Base-by-base conservation (phyloP, 2,113 vertebrate species). In the Sinocyclocheilus anophthalmus region DNA sequence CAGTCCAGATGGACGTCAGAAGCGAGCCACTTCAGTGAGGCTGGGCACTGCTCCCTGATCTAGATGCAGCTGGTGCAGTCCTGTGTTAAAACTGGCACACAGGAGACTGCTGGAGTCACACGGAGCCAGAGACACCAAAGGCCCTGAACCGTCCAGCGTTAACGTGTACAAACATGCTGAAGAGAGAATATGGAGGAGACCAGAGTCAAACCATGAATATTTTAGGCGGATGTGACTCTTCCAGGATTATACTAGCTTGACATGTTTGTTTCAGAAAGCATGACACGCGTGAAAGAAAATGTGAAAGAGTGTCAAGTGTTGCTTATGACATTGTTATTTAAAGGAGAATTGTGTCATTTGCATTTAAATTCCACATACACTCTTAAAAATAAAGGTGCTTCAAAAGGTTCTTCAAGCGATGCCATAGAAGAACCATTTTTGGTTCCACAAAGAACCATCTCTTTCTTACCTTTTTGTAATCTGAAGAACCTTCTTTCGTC, bases 61-160 rank as follows among this genome's bases (percentile, higher is more conserved):
- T 75, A 95, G 33, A 72, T 94, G 92, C 11, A 99, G 96, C 0
- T 96, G 90, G 83, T 96, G 96, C 84, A 98, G 94, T 39, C 97
- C 97, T 0, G 89, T 91, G 93, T 91, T 94, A 84, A 96, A 96
- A 90, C 96, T 97, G 92, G 97, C 96, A n/a, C 97, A 98, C 84
- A 98, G 92, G 69, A 98, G 91, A 1, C 90, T 95, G 84, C 65
- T 67, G 78, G 90, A 88, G 90, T 97, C 94, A 0, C 93, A 95
- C 33, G 93, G 91, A 0, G 96, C 95, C 89, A 99, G 90, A 0
- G 96, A 96, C 16, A 95, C 92, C 91, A 98, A 91, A 0, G 97
- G 95, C 30, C 98, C 97, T 0, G 96, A 94, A 50, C 97, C 96
- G 26, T 97, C 96, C 75, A 98, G 92, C 84, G 87, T 92, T 89